phyloP scores from a whole-genome alignment of 2,113 vertebrate genomes.

The Ceratotherium simum region DNA sequence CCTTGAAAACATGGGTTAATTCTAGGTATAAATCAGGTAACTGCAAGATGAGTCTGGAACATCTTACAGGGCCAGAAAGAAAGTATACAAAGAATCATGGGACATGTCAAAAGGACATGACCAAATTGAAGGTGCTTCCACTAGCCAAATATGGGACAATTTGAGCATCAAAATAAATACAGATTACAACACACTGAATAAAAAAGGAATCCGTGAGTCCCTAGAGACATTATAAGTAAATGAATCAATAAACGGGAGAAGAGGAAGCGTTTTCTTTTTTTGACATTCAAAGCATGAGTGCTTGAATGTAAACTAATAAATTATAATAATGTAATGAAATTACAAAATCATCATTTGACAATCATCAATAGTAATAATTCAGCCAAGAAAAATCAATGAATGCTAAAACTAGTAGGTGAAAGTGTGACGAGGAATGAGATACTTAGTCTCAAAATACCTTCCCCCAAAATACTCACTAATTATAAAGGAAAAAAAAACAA shows the following conservation, averaged over 20 bases:
- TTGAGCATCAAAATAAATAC: background rate
- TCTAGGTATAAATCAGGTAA: background rate
- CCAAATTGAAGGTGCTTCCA: background rate
- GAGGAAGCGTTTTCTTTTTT: background rate
- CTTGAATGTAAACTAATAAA: background rate
- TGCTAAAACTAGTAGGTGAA: background rate
- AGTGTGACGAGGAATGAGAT: background rate
- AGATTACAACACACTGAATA: background rate
- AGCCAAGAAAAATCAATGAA: conserved; percentile 21
- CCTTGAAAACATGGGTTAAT: background rate
- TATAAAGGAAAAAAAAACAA: background rate
- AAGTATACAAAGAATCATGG: background rate
- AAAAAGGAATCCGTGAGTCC: background rate
- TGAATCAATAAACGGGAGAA: background rate
- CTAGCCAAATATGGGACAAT: background rate
- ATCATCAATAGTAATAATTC: background rate
- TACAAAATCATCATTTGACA: background rate
- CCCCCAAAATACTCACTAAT: background rate
- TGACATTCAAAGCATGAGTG: background rate
- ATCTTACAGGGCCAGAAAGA: background rate
- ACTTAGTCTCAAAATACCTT: background rate
- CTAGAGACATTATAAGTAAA: background rate
- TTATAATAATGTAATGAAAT: background rate
- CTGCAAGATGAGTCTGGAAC: background rate
- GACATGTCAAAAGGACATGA: background rate